Conservation (phyloP, 2,888 invertebrate genomes). For the Clanis bilineata region DNA sequence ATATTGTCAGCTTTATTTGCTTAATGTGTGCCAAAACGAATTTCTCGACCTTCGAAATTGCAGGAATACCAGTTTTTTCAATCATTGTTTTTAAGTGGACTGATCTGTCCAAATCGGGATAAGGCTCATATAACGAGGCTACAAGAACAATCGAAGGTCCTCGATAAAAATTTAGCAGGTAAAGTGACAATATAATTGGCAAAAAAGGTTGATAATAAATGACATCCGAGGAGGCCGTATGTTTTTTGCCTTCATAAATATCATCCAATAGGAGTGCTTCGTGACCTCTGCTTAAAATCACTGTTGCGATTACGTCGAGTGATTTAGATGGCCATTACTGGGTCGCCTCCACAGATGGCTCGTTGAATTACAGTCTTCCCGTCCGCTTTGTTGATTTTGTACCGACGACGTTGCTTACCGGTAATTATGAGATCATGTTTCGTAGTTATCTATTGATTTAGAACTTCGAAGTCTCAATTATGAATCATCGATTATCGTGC, state of each 20-base stretch:
- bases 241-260: constrained; percentile 70
- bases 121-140: constrained; percentile 32
- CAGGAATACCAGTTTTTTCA: constrained; percentile 44
- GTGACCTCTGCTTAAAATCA: constrained; percentile 75
- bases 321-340: constrained; percentile 73
- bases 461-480: constrained; percentile 73
- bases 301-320: constrained; percentile 72
- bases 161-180: constrained; percentile 45
- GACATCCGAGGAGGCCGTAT: constrained; percentile 41
- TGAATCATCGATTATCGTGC: constrained; percentile 70
- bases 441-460: constrained; percentile 74
- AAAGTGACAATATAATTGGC: constrained; percentile 57
- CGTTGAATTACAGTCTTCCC: constrained; percentile 72
- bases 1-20: constrained; percentile 54
- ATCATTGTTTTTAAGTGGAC: constrained; percentile 31
- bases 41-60: constrained; percentile 40
- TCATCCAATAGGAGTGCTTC: constrained; percentile 62
- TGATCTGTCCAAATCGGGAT: constrained; percentile 40
- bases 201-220: constrained; percentile 62
- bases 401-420: constrained; percentile 58
- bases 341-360: constrained; percentile 71
- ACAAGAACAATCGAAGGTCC: constrained; percentile 49
- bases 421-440: constrained; percentile 79
- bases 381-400: constrained; percentile 70
- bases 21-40: constrained; percentile 60